Conservation (phyloP, 2,113 vertebrate genomes). For the Oreocharis arfaki region DNA sequence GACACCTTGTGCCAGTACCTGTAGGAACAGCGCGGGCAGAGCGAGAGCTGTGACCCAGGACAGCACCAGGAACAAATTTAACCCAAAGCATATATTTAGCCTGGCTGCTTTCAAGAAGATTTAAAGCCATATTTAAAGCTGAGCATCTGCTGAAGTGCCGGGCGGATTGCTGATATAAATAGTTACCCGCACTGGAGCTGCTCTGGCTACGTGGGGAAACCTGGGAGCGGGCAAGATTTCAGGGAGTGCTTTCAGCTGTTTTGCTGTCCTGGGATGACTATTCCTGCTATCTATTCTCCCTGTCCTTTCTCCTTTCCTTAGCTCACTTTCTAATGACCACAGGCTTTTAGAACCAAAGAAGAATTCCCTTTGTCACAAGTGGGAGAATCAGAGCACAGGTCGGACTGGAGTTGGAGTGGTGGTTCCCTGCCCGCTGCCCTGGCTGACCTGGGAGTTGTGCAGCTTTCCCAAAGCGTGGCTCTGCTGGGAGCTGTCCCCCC, state of each 20-base stretch:
- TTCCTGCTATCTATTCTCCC: neutral
- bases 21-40: neutral
- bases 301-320: neutral
- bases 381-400: neutral
- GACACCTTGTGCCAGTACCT: neutral
- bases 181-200: neutral
- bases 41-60: neutral
- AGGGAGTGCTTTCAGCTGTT: neutral
- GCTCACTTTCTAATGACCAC: neutral
- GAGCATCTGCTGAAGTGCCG: conserved; percentile 20
- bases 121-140: conserved; percentile 43
- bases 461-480: neutral
- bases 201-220: neutral
- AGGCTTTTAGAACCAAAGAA: neutral
- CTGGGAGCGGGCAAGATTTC: neutral
- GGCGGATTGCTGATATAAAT: conserved; percentile 7
- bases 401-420: neutral
- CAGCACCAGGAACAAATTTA: neutral
- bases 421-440: neutral
- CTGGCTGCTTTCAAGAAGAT: conserved; percentile 1
- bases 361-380: neutral
- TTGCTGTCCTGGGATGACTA: neutral
- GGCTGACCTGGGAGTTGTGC: fast-evolving
- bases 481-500: neutral
- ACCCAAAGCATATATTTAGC: conserved; percentile 33